Conservation (phyloP, 2,113 vertebrate species). For the Silurus meridionalis region DNA sequence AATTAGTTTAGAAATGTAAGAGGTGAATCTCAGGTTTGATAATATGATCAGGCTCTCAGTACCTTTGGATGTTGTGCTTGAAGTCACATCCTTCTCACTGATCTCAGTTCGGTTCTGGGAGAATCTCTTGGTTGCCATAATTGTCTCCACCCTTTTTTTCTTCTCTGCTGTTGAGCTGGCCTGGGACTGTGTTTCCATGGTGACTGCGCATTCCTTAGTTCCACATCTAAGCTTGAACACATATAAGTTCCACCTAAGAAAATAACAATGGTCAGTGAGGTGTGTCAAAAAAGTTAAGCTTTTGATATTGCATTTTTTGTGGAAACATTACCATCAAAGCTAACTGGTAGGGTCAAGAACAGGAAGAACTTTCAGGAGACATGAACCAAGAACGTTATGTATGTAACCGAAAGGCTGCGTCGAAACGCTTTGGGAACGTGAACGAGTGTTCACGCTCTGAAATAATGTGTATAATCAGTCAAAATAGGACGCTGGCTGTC, state of each 20-base stretch:
- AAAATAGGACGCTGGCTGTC: no score
- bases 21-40: neutral
- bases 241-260: constrained; percentile 59
- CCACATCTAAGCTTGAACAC: constrained; percentile 75
- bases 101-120: constrained; percentile 85
- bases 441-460: no score
- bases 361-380: neutral
- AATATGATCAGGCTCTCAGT: constrained; percentile 51
- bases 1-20: neutral
- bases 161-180: constrained; percentile 89
- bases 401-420: no score
- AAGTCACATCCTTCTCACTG: constrained; percentile 97
- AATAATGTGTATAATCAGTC: no score
- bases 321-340: neutral
- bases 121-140: constrained; percentile 86
- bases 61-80: constrained; percentile 99
- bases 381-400: neutral
- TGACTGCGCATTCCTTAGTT: constrained; percentile 92
- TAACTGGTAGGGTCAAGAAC: neutral
- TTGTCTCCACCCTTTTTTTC: constrained; percentile 96
- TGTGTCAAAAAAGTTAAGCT: neutral
- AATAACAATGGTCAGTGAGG: constrained; percentile 3
- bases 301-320: neutral
- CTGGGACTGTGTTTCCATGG: constrained; percentile 97
- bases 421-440: no score